phyloP scores from a whole-genome alignment of 2,888 invertebrate species.

The Tanytarsus gracilentus region DNA sequence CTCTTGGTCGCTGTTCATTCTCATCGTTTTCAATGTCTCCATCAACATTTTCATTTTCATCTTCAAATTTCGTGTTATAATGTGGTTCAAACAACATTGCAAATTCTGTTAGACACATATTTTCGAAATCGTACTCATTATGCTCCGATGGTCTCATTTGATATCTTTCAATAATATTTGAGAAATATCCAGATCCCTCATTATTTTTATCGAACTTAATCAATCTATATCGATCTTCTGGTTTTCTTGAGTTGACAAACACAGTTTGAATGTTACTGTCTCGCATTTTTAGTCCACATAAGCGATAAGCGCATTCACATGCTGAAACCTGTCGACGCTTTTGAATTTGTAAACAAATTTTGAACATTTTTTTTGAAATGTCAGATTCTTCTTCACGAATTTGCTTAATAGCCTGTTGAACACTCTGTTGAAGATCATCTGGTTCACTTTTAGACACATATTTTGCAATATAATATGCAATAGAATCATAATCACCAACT shows the following conservation, averaged over 20 bases:
- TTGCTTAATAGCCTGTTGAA: slow-evolving; percentile 32
- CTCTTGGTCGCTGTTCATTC: neutral
- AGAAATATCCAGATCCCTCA: slow-evolving; percentile 22
- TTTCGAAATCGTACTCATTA: neutral
- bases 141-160: neutral
- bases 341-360: slow-evolving; percentile 34
- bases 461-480: slow-evolving; percentile 32
- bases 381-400: slow-evolving; percentile 32
- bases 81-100: slow-evolving; percentile 33
- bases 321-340: slow-evolving; percentile 35
- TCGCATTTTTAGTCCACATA: slow-evolving; percentile 31
- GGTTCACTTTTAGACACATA: slow-evolving; percentile 30
- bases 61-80: slow-evolving; percentile 29
- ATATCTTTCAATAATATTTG: neutral
- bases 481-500: slow-evolving; percentile 33
- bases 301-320: slow-evolving; percentile 34
- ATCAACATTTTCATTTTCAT: slow-evolving; percentile 13
- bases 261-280: slow-evolving; percentile 31
- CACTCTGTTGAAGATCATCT: neutral
- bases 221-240: slow-evolving; percentile 34
- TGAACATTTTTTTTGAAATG: slow-evolving; percentile 33
- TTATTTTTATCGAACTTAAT: slow-evolving; percentile 32
- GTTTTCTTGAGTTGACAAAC: slow-evolving; percentile 32
- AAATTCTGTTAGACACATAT: slow-evolving; percentile 7
- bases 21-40: slow-evolving; percentile 9